Evolutionary conservation across 2,797 vertebrate species (phyloP).

Genomic region (Sebastes trivittatus): DNA sequence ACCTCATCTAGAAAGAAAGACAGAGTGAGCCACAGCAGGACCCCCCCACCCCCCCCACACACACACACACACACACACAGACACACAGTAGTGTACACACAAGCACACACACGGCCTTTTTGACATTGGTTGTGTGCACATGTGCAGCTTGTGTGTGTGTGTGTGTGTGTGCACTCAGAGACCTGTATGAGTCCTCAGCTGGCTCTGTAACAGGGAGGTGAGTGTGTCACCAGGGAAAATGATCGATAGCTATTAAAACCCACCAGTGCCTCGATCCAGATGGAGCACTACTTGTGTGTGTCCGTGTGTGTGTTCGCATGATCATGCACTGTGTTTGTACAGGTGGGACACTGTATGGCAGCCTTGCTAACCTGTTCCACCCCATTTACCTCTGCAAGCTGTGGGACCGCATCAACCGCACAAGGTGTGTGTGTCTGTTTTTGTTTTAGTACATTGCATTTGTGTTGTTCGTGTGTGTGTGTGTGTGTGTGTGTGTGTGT

Average conservation of each 20-base stretch:
- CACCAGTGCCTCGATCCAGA: slow-evolving; percentile 75
- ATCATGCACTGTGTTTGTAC: slow-evolving; percentile 84
- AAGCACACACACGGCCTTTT: slow-evolving; percentile 38
- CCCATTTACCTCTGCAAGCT: slow-evolving; percentile 82
- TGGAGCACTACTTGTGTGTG: slow-evolving; percentile 67
- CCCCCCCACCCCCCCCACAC: neutral
- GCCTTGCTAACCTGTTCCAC: slow-evolving; percentile 89
- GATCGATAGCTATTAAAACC: slow-evolving; percentile 86
- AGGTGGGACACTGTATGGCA: slow-evolving; percentile 85
- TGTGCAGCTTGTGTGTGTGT: slow-evolving; percentile 9
- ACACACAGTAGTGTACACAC: neutral
- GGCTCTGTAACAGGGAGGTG: slow-evolving; percentile 71
- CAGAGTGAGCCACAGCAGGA: slow-evolving; percentile 65
- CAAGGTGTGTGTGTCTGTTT: slow-evolving; percentile 34
- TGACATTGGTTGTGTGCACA: slow-evolving; percentile 43
- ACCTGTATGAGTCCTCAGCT: slow-evolving; percentile 64
- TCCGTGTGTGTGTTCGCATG: slow-evolving; percentile 23
- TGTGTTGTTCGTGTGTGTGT: slow-evolving; percentile 42
- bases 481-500: slow-evolving; percentile 38
- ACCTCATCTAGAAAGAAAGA: slow-evolving; percentile 74
- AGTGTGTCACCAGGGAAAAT: slow-evolving; percentile 77
- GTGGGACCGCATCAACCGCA: slow-evolving; percentile 56
- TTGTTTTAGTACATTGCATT: slow-evolving; percentile 41
- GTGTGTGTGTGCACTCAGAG: slow-evolving; percentile 25
- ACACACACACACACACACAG: neutral